Percentiles rank a stretch among this genome's conserved stretches.
phyloP scores from a whole-genome alignment of 2,797 vertebrate genomes.

The Champsocephalus esox region DNA sequence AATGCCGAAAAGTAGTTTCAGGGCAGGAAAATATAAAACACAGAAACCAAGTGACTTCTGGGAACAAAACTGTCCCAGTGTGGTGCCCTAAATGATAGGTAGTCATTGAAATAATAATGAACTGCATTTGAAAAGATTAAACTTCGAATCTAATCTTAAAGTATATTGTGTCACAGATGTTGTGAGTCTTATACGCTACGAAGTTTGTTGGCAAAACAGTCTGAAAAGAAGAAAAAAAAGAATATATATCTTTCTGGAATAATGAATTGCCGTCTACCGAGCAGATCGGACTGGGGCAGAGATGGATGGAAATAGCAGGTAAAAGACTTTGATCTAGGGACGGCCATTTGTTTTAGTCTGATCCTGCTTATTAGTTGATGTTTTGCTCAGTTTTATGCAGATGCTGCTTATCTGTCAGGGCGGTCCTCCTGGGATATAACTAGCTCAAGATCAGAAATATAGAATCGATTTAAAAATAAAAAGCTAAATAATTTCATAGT shows the following conservation, averaged over 20 bases:
- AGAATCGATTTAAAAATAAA: constrained; percentile 42
- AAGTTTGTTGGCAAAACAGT: neutral
- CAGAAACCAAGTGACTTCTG: constrained; percentile 30
- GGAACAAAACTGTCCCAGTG: constrained; percentile 28
- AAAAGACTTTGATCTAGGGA: constrained; percentile 38
- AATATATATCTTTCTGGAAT: constrained; percentile 11
- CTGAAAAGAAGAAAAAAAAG: constrained; percentile 11
- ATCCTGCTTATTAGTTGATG: constrained; percentile 60
- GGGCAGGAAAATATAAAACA: constrained; percentile 58
- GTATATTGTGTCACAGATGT: neutral
- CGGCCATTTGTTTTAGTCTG: constrained; percentile 54
- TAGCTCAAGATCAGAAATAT: constrained; percentile 41
- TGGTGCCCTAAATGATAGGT: constrained; percentile 23
- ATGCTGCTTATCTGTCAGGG: constrained; percentile 49
- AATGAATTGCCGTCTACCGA: constrained; percentile 10
- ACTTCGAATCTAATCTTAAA: neutral
- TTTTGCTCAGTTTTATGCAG: constrained; percentile 64
- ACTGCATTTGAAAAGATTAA: constrained; percentile 12
- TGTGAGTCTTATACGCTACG: neutral
- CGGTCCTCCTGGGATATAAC: constrained; percentile 48
- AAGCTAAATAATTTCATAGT: constrained; percentile 50
- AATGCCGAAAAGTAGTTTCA: constrained; percentile 61
- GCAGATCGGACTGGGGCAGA: constrained; percentile 31
- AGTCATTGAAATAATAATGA: constrained; percentile 26
- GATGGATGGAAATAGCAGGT: constrained; percentile 50